Percentiles rank a stretch among this genome's conserved stretches.
Conservation (phyloP, 2,113 vertebrate genomes). For the Ailurus styani region DNA sequence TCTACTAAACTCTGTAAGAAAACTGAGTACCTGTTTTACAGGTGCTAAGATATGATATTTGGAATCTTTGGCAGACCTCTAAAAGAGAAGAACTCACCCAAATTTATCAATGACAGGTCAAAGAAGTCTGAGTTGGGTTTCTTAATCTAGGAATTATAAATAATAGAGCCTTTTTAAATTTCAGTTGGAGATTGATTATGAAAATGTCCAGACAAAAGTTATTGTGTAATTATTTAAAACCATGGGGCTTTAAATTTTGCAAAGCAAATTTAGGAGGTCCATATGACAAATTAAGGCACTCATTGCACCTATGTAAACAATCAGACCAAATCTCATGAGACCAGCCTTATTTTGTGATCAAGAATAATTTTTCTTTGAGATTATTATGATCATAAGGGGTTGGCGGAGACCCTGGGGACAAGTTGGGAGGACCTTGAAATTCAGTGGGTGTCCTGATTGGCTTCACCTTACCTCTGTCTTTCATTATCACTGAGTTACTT, state of each 20-base stretch:
- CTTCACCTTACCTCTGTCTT: background rate
- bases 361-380: slow-evolving; percentile 3
- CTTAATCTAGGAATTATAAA: background rate
- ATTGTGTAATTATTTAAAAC: background rate
- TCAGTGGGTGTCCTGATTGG: background rate
- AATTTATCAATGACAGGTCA: background rate
- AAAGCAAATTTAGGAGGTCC: background rate
- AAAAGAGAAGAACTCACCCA: background rate
- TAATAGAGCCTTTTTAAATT: background rate
- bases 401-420: background rate
- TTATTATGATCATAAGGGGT: background rate
- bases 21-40: background rate
- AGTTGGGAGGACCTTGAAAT: background rate
- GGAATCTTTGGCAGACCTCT: background rate
- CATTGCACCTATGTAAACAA: background rate
- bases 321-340: background rate
- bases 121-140: background rate
- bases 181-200: background rate
- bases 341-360: background rate
- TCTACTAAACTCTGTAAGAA: background rate
- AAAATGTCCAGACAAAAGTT: background rate
- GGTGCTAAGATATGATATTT: background rate
- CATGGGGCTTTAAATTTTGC: background rate
- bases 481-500: background rate
- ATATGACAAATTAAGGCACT: background rate